Base-by-base conservation (phyloP, 2,113 vertebrate species). In the Climacteris rufus region DNA sequence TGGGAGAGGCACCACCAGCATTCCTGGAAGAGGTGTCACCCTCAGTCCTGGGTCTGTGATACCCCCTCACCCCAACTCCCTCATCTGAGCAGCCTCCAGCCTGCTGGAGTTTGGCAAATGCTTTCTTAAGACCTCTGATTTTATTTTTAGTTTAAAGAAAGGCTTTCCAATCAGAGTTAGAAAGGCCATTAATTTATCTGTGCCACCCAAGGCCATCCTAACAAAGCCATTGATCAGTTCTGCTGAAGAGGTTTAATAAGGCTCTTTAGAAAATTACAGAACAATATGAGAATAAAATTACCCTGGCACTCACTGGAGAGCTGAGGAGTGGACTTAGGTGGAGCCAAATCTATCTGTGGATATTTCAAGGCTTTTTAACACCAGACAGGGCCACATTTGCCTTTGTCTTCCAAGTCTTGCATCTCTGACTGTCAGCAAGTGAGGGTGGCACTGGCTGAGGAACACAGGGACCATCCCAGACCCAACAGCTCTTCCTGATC, bases 221-320 rank as follows among this genome's bases (percentile, higher is more conserved):
- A 82, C 85, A 72, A 92, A 94, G 65, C 23, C 53, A 54, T 86
- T 90, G 89, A 93, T 95, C 88, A 66, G 90, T 57, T 66, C 92
- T 96, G 93, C 91, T 85, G 91, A 89, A 87, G 49, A 52, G 78
- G 40, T 90, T 94, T 89, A 90, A 97, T 87, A 64, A 64, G 0
- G 28, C 63, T 93, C 88, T 78, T 66, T 65, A 75, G 83, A 63
- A 97, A 95, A 96, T 93, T 63, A 89, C 9, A 92, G 93, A 47
- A 84, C 87, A 78, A 78, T 20, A 44, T 0, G 19, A 91, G 71
- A 60, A 37, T 59, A 53, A 83, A 92, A 96, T 90, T 70, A 79
- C 85, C 9, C 3, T 2, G 42, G 85, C 52, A 23, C 49, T 86
- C 71, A 25, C 44, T 22, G 18, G 53, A 86, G 82, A 59, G 42